Base-by-base conservation (phyloP, 2,797 vertebrate genomes). In the Halcyon smyrnensis region DNA sequence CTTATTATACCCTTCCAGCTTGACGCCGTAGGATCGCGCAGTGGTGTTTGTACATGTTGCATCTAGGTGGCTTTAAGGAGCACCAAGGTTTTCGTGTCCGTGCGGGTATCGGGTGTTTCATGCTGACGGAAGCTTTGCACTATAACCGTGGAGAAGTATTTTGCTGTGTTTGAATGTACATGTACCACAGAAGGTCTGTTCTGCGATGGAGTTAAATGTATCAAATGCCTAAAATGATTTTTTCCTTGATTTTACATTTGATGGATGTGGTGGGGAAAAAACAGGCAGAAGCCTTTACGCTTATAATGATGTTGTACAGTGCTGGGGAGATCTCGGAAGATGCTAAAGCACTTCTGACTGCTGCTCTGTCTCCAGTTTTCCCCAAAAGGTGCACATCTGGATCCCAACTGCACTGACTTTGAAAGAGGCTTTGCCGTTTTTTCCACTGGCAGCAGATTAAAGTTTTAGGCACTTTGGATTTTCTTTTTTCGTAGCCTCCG, bases 121-220 rank as follows among this genome's bases (percentile, higher is more conserved):
- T 87, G 92, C 95, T 78, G 96, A 79, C 84, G 92, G 89, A 75
- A 88, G 90, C 93, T 96, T 97, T 97, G 90, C 93, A 95, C 96
- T 97, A 79, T 71, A 7, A 87, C 83, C 18, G 2, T 76, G 92
- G 94, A 89, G 82, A 68, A 92, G 65, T 73, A 7, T 81, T 97
- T 92, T 43, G 87, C 84, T 80, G 60, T 95, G 80, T 93, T 21
- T 97, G 90, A 97, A 95, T 97, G 79, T 96, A 90, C 51, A 4
- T 65, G 75, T 94, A 20, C 80, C 25, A 73, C 93, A 92, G 94
- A 73, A 89, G 86, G 81, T 76, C 80, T 93, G 48, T 96, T 95
- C 87, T 87, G 63, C 90, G 63, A 20, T 50, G 46, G 92, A 95
- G 62, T 86, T 89, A 94, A 91, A 70, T 74, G 77, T 80, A 76